phyloP scores from a whole-genome alignment of 1,140 invertebrate genomes.

The Diabrotica virgifera region DNA sequence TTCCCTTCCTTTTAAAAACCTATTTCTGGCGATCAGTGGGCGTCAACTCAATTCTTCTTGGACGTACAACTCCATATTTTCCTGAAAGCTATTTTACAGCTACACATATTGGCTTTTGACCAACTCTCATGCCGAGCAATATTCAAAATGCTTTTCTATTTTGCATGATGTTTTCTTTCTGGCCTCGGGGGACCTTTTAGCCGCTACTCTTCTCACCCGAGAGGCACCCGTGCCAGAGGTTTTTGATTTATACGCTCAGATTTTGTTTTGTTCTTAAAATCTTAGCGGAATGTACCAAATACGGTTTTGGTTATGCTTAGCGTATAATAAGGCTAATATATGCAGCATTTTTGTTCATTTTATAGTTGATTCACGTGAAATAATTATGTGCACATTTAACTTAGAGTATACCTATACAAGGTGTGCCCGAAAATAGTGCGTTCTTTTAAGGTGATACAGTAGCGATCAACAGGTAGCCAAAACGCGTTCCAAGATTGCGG shows the following conservation, averaged over 20 bases:
- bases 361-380: too few relatives aligned
- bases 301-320: too few relatives aligned
- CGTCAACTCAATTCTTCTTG: constrained; percentile 28
- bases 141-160: constrained; percentile 19
- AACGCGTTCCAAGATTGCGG: too few relatives aligned
- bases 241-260: constrained; percentile 4
- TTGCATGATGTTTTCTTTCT: constrained; percentile 15
- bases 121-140: constrained; percentile 18
- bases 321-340: too few relatives aligned
- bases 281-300: too few relatives aligned
- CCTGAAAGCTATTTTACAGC: constrained; percentile 31
- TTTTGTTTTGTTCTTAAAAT: too few relatives aligned
- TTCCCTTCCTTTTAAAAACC: not conserved
- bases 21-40: constrained; percentile 26
- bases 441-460: too few relatives aligned
- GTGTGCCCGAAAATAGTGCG: too few relatives aligned
- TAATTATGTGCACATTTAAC: too few relatives aligned
- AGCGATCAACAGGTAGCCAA: too few relatives aligned
- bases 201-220: not conserved
- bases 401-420: too few relatives aligned
- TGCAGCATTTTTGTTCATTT: too few relatives aligned
- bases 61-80: constrained; percentile 34
- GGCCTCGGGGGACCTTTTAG: constrained; percentile 16
- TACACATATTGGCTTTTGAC: constrained; percentile 35
- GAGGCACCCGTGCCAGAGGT: not conserved